These are phyloP conservation scores for human DNA, from an alignment of 2,113 vertebrate genomes.

Conservation along the genomic window DNA sequence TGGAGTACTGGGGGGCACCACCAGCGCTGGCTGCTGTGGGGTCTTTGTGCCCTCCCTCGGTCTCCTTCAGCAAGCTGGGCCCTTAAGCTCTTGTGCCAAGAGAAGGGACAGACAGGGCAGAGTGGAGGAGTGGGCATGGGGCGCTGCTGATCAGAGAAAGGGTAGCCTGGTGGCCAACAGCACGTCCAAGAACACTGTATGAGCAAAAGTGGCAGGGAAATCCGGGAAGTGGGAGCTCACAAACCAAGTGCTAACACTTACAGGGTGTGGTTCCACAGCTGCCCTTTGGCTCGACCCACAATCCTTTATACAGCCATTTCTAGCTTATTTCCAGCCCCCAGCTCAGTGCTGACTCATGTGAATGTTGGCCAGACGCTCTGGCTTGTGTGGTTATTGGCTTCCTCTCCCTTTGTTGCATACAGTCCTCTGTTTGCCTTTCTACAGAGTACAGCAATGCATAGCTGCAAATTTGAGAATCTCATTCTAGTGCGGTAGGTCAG, in stretches of 20 bases:
- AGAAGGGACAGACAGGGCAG: background rate
- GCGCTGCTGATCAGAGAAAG: background rate
- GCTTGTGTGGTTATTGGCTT: background rate
- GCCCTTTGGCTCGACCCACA: background rate
- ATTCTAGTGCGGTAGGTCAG: accelerated
- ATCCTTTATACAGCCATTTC: background rate
- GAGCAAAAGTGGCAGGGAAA: background rate
- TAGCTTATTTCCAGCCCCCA: background rate
- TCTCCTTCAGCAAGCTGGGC: background rate
- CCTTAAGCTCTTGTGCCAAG: background rate
- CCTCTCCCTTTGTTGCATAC: background rate
- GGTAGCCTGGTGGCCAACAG: accelerated
- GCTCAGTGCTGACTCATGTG: background rate
- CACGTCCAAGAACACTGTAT: accelerated
- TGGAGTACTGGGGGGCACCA: no score
- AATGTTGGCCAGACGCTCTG: background rate
- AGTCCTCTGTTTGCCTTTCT: background rate
- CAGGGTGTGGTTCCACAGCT: background rate
- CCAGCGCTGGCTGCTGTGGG: background rate
- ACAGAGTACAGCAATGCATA: accelerated
- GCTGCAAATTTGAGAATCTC: background rate
- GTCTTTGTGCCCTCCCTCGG: no score
- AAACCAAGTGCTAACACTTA: background rate
- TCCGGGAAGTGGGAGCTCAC: background rate
- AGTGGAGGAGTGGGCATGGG: background rate